Evolutionary conservation across 37 sponge, comb jelly and placozoan genomes (phyloP).

Genomic region (Lycopodina hypogea): DNA sequence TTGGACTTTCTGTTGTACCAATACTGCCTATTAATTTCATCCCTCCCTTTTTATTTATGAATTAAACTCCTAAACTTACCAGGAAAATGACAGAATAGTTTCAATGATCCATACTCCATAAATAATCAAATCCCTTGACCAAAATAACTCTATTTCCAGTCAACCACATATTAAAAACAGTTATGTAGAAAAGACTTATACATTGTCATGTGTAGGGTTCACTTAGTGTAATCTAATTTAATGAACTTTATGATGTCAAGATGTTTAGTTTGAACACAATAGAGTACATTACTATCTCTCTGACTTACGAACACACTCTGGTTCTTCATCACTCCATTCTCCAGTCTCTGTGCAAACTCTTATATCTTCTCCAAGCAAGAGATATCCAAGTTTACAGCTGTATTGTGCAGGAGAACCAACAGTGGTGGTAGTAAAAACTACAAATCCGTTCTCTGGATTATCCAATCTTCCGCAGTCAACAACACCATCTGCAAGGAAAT

Average conservation of each 20-base stretch:
- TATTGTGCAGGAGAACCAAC: conserved; percentile 46
- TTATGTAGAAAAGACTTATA: too few species aligned
- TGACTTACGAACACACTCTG: conserved; percentile 27
- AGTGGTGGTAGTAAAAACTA: conserved; percentile 12
- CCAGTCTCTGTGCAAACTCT: conserved; percentile 48
- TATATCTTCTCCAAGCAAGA: conserved; percentile 19
- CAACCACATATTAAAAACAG: too few species aligned
- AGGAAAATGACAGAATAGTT: too few species aligned
- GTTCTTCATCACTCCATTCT: conserved; percentile 37
- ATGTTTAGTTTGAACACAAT: not conserved
- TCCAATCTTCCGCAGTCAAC: conserved; percentile 54
- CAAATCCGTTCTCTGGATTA: conserved; percentile 39
- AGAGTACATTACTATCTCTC: not conserved
- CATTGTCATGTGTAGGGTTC: too few species aligned
- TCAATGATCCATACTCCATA: too few species aligned
- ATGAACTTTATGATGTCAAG: not conserved
- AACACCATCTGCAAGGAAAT: conserved; percentile 4
- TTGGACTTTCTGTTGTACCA: too few species aligned
- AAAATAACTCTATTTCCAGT: too few species aligned
- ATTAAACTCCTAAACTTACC: too few species aligned
- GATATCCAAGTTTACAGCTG: conserved; percentile 45
- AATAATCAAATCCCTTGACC: too few species aligned
- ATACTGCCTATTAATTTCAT: too few species aligned
- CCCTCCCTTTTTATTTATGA: too few species aligned
- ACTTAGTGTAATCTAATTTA: not conserved